phyloP scores from a whole-genome alignment of 2,888 invertebrate species.

The Lasioglossum morio region DNA sequence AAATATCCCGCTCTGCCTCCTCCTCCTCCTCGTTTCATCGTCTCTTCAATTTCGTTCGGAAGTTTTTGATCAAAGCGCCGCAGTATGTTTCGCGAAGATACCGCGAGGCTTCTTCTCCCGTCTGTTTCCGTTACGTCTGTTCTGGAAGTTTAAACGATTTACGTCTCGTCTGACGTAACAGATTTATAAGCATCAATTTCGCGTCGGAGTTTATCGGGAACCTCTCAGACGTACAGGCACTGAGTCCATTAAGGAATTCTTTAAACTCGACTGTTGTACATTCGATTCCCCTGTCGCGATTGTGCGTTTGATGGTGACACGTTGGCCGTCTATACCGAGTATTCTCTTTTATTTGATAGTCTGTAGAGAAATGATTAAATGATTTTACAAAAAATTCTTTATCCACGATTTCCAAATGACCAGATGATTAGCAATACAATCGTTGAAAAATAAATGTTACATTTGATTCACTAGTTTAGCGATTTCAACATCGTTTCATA shows the following conservation, averaged over 20 bases:
- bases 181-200: constrained; percentile 13
- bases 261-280: neutral
- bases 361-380: neutral
- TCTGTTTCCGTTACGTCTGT: constrained; percentile 4
- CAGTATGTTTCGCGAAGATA: neutral
- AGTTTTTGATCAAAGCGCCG: neutral
- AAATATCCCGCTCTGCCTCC: neutral
- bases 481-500: neutral
- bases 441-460: neutral
- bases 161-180: neutral
- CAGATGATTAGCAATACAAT: too few relatives aligned
- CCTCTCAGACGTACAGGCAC: neutral
- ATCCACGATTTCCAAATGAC: neutral
- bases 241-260: constrained; percentile 6
- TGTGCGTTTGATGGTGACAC: neutral
- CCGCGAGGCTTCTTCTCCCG: constrained; percentile 1
- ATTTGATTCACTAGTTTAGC: neutral
- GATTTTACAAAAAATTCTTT: neutral
- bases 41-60: neutral
- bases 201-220: neutral
- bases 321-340: neutral
- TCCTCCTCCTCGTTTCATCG: neutral
- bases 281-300: neutral
- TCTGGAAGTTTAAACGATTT: neutral
- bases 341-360: neutral